Conservation (phyloP, 2,888 invertebrate species). For the Norana najaformis region DNA sequence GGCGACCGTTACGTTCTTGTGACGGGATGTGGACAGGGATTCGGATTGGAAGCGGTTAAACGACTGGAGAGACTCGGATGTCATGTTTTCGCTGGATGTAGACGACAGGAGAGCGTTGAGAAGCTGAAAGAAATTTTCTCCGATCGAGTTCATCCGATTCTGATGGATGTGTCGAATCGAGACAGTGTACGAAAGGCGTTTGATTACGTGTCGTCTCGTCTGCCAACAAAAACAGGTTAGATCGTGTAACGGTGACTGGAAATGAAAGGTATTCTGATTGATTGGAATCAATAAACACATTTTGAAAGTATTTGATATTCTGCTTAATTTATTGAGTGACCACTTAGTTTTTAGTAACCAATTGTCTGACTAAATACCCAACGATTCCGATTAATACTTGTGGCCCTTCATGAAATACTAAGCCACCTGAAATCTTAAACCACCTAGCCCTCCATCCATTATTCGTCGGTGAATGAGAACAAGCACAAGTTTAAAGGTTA, state of each 20-base stretch:
- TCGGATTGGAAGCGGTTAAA: constrained; percentile 30
- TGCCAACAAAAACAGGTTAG: neutral
- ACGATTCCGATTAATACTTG: no score
- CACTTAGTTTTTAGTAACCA: no score
- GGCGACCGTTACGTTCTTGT: constrained; percentile 29
- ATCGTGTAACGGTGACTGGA: no score
- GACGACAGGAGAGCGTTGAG: constrained; percentile 33
- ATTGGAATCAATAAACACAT: no score
- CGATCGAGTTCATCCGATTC: constrained; percentile 15
- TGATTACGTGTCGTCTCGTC: neutral
- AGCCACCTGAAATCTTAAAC: neutral
- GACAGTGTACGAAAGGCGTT: constrained; percentile 8
- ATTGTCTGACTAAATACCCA: no score
- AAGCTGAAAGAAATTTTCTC: constrained; percentile 30
- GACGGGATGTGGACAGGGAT: constrained; percentile 37
- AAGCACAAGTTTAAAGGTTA: no score
- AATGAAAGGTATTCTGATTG: no score
- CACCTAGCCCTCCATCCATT: neutral
- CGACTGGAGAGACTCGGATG: constrained; percentile 35
- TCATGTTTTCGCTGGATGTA: constrained; percentile 36
- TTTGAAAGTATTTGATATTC: no score
- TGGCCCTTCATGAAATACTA: no score
- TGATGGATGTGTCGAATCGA: constrained; percentile 18
- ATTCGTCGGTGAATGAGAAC: neutral
- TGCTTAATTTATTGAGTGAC: no score